Evolutionary conservation across 2,113 vertebrate species (phyloP).

Genomic region (Stigmatopora argus): DNA sequence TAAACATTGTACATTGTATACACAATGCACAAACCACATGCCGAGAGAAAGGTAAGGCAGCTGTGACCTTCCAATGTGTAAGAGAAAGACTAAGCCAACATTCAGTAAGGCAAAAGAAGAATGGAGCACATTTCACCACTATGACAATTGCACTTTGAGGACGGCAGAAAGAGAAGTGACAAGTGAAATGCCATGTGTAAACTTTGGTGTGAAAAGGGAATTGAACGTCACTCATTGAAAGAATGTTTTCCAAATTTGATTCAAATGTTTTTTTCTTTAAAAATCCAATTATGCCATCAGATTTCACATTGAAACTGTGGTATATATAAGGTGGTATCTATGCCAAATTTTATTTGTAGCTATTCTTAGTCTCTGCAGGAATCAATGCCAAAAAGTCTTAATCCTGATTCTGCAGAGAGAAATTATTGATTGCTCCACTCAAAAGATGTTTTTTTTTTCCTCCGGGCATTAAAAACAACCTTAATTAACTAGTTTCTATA

Average conservation of each 20-base stretch:
- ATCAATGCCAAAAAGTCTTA: too few species aligned
- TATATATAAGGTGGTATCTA: not conserved
- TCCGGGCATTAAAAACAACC: too few species aligned
- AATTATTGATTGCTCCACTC: too few species aligned
- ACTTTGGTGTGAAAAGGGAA: not conserved
- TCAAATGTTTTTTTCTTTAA: not conserved
- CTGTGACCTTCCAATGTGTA: not conserved
- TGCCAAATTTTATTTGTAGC: too few species aligned
- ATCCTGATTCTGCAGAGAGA: too few species aligned
- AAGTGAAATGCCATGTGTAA: slow-evolving; percentile 3
- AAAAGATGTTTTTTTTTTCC: too few species aligned
- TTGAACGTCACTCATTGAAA: not conserved
- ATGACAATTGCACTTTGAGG: slow-evolving; percentile 12
- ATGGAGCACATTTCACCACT: not conserved
- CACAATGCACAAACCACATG: not conserved
- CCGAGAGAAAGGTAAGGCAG: not conserved
- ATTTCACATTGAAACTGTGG: not conserved
- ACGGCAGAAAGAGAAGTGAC: slow-evolving; percentile 8
- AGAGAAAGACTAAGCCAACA: not conserved
- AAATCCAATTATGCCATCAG: not conserved
- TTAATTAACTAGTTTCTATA: too few species aligned
- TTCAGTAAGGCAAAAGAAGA: slow-evolving; percentile 1
- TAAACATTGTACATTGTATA: not conserved
- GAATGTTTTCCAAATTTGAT: not conserved
- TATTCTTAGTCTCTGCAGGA: too few species aligned